phyloP scores from a whole-genome alignment of 2,797 vertebrate species.

The Acrossocheilus fasciatus region DNA sequence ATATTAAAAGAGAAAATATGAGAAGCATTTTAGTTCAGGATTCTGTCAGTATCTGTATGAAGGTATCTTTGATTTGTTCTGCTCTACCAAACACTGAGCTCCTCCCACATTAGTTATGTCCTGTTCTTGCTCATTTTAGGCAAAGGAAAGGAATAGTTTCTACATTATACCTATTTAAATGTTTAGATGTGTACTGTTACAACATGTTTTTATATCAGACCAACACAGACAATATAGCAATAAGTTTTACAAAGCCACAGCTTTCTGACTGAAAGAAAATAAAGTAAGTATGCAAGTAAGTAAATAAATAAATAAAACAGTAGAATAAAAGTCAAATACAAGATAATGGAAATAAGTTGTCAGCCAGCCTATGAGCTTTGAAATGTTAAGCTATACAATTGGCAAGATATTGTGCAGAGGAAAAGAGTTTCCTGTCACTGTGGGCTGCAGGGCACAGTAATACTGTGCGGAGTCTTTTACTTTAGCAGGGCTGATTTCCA shows the following conservation, averaged over 20 bases:
- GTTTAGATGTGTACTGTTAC: no score
- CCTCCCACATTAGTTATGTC: neutral
- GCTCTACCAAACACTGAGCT: neutral
- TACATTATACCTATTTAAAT: neutral
- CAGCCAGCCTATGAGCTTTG: neutral
- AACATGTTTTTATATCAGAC: no score
- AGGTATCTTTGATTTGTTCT: neutral
- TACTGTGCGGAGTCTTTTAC: slow-evolving; percentile 47
- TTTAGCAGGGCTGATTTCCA: slow-evolving; percentile 46
- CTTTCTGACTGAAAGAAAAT: no score
- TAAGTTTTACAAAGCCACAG: no score
- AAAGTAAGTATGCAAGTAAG: no score
- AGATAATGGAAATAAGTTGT: neutral
- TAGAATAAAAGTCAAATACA: neutral
- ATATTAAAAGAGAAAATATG: neutral
- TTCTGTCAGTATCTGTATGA: neutral
- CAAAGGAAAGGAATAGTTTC: neutral
- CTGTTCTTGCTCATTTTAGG: no score
- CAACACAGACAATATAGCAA: no score
- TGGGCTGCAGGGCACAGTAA: slow-evolving; percentile 49
- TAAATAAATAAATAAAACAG: no score
- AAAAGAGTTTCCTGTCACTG: slow-evolving; percentile 44
- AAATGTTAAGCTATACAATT: neutral
- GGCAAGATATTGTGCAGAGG: slow-evolving; percentile 29
- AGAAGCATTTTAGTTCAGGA: neutral